Base-by-base conservation (phyloP, 2,888 invertebrate genomes). In the Mesopsocus fuscifrons region DNA sequence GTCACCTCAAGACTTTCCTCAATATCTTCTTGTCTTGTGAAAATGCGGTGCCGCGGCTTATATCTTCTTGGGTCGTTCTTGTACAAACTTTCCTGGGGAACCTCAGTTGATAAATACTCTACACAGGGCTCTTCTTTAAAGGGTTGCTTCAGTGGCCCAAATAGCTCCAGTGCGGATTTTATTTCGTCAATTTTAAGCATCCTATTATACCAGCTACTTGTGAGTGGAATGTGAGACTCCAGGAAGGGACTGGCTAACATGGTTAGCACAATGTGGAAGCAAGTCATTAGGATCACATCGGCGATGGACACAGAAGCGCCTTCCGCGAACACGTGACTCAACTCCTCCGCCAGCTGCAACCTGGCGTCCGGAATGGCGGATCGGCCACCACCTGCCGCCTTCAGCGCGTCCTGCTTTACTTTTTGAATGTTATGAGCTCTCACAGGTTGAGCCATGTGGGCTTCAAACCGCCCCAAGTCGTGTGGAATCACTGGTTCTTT, bases 341-440 rank as follows among this genome's bases (percentile, higher is more conserved):
- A 45, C 61, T 63, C 46, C 65, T 58, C 50, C 35, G 16, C 33
- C 38, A 15, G 34, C 43, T 34, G 46, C 47, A 4, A 15, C 5
- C 38, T 22, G 23, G 38, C 41, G 40, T 52, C 48, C 17, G 46
- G 41, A 30, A 38, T 13, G 34, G 20, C 46, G 21, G 45, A 42
- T 32, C 51, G 48, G 49, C 55, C 55, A 44, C 57, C 46, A 34
- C 53, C 55, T 43, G 50, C 53, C 50, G 51, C 52, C 52, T 67
- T 70, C 17, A 66, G 68, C 23, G 65, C 48, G 47, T 74, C 66
- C 48, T 77, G 65, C 2, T 76, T 76, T 45, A 74, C 58, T 63
- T 85, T 85, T 50, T 78, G 77, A 22, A 85, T 71, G 62, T 92
- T 92, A 55, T 91, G 89, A 48, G 88, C 69, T 54, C 75, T 71